Evolutionary conservation across 2,888 invertebrate genomes (phyloP).

Genomic region (Ommatoiulus sabulosus): DNA sequence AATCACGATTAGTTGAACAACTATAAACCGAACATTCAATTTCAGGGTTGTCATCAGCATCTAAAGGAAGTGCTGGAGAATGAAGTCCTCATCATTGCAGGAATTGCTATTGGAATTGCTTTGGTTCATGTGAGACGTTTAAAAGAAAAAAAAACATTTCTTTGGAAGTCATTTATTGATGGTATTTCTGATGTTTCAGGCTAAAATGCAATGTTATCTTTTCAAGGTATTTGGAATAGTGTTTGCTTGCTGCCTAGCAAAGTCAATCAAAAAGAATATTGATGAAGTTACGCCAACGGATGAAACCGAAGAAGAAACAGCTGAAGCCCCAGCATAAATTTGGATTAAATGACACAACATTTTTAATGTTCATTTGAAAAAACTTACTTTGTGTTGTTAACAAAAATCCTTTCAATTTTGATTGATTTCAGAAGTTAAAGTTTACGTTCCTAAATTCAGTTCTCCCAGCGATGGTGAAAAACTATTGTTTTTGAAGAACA

Average conservation of each 20-base stretch:
- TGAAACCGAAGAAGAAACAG: neutral
- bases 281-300: neutral
- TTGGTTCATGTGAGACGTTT: neutral
- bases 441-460: neutral
- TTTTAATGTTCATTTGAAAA: neutral
- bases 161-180: neutral
- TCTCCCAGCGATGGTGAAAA: neutral
- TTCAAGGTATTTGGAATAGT: neutral
- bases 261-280: neutral
- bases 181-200: neutral
- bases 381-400: neutral
- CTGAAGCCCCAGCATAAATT: neutral
- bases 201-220: too few relatives aligned
- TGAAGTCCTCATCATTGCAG: neutral
- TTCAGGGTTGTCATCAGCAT: neutral
- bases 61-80: neutral
- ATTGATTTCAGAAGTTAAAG: neutral
- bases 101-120: neutral
- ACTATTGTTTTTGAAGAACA: neutral
- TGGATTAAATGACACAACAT: neutral
- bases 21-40: too few relatives aligned
- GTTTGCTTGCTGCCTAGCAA: neutral
- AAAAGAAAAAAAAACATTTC: neutral
- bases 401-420: neutral
- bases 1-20: too few relatives aligned